phyloP scores from a whole-genome alignment of 2,797 vertebrate species.

The Lithobates sylvaticus region DNA sequence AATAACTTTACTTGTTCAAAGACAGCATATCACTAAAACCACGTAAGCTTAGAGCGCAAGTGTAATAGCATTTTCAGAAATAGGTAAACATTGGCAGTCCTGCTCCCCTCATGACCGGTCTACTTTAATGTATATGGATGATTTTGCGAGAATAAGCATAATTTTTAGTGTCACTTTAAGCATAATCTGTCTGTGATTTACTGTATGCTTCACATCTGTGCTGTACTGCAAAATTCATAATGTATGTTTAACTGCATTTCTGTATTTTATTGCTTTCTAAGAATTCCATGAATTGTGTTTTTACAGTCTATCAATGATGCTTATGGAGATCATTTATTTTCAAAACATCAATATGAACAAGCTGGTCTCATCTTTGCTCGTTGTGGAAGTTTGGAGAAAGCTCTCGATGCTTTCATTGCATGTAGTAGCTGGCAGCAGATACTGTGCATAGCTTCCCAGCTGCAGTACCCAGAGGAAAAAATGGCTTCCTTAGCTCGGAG shows the following conservation, averaged over 20 bases:
- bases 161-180: no score
- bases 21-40: no score
- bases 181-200: no score
- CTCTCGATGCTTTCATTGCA: constrained; percentile 87
- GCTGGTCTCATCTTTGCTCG: constrained; percentile 91
- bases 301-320: constrained; percentile 84
- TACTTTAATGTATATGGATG: no score
- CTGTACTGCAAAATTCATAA: no score
- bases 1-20: no score
- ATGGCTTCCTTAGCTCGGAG: constrained; percentile 82
- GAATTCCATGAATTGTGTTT: not conserved
- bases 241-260: not conserved
- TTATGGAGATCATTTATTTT: constrained; percentile 87
- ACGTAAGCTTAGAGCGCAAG: no score
- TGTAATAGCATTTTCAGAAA: no score
- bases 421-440: constrained; percentile 90
- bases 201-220: no score
- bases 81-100: no score
- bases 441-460: constrained; percentile 85
- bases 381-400: constrained; percentile 81
- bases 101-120: no score
- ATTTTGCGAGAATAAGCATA: no score
- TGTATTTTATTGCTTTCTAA: not conserved
- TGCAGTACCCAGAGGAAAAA: constrained; percentile 83
- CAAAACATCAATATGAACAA: constrained; percentile 85